Percentiles rank a stretch among this genome's conserved stretches.
phyloP scores from a whole-genome alignment of 2,888 invertebrate genomes.

The Sisyra terminalis region DNA sequence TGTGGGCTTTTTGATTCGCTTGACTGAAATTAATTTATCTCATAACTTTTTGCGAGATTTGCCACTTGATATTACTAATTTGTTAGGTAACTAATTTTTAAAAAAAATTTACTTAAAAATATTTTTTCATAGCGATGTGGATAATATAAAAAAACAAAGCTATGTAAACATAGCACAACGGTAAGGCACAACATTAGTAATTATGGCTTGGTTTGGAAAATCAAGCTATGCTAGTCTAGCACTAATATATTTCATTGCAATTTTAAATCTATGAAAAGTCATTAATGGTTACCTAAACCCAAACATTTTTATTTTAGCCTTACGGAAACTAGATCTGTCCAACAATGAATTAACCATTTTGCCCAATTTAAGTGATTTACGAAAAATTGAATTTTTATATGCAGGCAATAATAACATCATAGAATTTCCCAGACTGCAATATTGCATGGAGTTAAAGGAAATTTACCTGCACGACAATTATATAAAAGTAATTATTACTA shows the following conservation, averaged over 20 bases:
- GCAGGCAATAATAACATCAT: constrained; percentile 69
- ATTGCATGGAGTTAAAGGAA: constrained; percentile 61
- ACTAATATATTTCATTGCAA: too few species aligned
- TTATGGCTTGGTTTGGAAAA: too few species aligned
- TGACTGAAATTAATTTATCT: constrained; percentile 54
- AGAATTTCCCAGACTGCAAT: constrained; percentile 56
- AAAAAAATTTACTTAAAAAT: too few species aligned
- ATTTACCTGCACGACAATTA: constrained; percentile 71
- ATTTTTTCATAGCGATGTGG: too few species aligned
- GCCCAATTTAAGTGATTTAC: constrained; percentile 52
- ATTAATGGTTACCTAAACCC: neutral
- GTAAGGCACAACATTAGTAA: too few species aligned
- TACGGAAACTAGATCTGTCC: constrained; percentile 56
- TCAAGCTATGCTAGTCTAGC: too few species aligned
- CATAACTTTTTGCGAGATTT: constrained; percentile 58
- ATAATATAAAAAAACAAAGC: too few species aligned
- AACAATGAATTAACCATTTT: constrained; percentile 50
- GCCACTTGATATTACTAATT: constrained; percentile 65
- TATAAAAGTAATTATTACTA: constrained; percentile 60
- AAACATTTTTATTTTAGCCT: constrained; percentile 31
- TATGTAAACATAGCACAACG: too few species aligned
- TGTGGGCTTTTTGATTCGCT: constrained; percentile 66
- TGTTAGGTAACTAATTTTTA: constrained; percentile 41
- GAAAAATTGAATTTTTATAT: constrained; percentile 58
- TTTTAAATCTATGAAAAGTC: too few species aligned